Base-by-base conservation (phyloP, 2,888 invertebrate genomes). In the Lagria hirta region DNA sequence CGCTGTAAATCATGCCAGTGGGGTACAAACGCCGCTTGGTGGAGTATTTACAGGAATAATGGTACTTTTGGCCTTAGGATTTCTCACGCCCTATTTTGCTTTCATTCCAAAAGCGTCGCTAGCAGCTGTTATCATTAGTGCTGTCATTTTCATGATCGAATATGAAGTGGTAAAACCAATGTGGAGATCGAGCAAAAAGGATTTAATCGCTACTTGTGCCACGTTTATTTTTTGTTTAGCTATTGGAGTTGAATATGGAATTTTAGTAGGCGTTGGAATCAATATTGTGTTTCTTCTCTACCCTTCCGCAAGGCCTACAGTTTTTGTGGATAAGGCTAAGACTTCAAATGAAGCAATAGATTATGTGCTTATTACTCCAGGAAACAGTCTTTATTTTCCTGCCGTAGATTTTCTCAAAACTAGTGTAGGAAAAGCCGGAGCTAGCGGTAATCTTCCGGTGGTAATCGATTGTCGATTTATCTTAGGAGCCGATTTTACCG, bases 1-100 rank as follows among this genome's bases (percentile, higher is more conserved):
- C 48, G 95, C 95, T 12, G 93, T 96, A 1, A 95, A 95, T 74
- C 90, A 94, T 61, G 92, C 92, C n/a, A 92, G 92, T 63, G 94
- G 94, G 0, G 94, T 94, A 0, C 82, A 84, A 50, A 94, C 94
- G 0, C 91, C 93, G 7, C 79, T 91, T 50, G 90, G 93, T 17
- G 93, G 92, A 41, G 67, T 91, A 37, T 87, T 85, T 56, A 92
- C 92, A 18, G 41, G 92, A 57, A 71, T 83, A 10, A 73, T 94
- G 57, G 91, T 95, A 6, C 67, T 95, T 2, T 64, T 94, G 42
- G 87, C 94, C 0, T 73, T 95, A n/a, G 85, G 86, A 51, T 76
- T 93, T 17, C 76, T 95, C 12, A 92, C 94, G 1, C 91, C 92
- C 0, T 88, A 88, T 64, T 95, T 95, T 72, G 87, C 87, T 60